Evolutionary conservation across 2,888 invertebrate genomes (phyloP), one percentile per base, ranked within the genome.

Genomic region (Morinoia aosen): DNA sequence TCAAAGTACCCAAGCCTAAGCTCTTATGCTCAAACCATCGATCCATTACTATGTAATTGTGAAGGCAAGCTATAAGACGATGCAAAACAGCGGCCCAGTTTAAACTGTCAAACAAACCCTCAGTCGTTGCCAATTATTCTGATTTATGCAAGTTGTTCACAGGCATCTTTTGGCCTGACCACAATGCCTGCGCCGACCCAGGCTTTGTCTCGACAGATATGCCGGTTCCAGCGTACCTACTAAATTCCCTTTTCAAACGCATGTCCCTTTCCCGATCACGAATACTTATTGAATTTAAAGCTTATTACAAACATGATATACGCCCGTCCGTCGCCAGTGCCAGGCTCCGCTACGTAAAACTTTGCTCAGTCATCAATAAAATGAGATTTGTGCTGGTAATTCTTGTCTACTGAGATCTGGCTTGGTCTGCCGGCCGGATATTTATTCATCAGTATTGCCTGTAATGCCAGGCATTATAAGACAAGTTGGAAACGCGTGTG

Each of bases 81-180:
- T 93, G 93, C 93, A 93, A 93, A 93, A 93, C 93, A 93, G 93
- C 93, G 93, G 93, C 93, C 93, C 93, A 93, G 93, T 93, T 93
- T 93, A 93, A 93, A 93, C 93, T 93, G 93, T 93, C 93, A 93
- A 93, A 93, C 93, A 93, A 93, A 93, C 93, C 93, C 93, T 93
- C 93, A 93, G 93, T 93, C 93, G 93, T 93, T 93, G 93, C 93
- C 93, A 93, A 93, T 93, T 93, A 93, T 57, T 93, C 93, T 93
- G 93, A 93, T 93, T 93, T 93, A 93, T 93, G 93, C 93, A 93
- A 93, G 93, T 93, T 57, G 93, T 48, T 93, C 93, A 33, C 57
- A 33, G 48, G 93, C 93, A 57, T 93, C 93, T 33, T 57, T 48
- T 39, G 57, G 93, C 57, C 57, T 93, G 93, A 93, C 93, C 93